Percentiles rank a stretch among this genome's conserved stretches.
phyloP scores from a whole-genome alignment of 2,888 invertebrate species.

The Amphipyra berbera region DNA sequence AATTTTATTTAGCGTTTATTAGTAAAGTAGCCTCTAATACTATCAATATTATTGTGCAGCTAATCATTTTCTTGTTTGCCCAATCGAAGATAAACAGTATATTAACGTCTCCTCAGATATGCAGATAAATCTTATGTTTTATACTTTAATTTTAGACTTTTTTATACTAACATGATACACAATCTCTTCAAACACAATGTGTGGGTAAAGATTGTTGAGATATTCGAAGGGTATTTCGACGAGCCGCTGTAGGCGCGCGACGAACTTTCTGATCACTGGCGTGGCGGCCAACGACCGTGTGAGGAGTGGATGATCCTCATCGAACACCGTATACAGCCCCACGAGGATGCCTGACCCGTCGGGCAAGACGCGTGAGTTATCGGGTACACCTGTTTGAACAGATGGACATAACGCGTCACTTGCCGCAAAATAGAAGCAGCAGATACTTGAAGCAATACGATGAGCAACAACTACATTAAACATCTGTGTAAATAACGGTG shows the following conservation, averaged over 20 bases:
- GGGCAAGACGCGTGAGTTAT: constrained; percentile 90
- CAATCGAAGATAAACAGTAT: not conserved
- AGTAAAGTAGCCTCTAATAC: too few species aligned
- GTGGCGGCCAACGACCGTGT: constrained; percentile 89
- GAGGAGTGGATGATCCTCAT: constrained; percentile 90
- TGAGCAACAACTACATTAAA: not conserved
- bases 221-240: constrained; percentile 91
- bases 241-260: constrained; percentile 90
- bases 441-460: not conserved
- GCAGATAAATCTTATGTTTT: not conserved
- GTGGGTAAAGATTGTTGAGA: constrained; percentile 91
- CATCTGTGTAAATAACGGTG: constrained; percentile 59
- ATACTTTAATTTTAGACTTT: not conserved
- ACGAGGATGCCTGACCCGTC: constrained; percentile 93
- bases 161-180: constrained; percentile 89
- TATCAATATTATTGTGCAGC: too few species aligned
- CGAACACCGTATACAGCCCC: constrained; percentile 86
- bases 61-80: not conserved
- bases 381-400: constrained; percentile 87
- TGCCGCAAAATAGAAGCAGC: not conserved
- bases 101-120: not conserved
- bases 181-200: constrained; percentile 90
- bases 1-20: too few species aligned
- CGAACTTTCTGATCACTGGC: constrained; percentile 91
- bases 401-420: constrained; percentile 11